phyloP scores from a whole-genome alignment of 2,888 invertebrate genomes.

The Drosophila quasianomalipes region DNA sequence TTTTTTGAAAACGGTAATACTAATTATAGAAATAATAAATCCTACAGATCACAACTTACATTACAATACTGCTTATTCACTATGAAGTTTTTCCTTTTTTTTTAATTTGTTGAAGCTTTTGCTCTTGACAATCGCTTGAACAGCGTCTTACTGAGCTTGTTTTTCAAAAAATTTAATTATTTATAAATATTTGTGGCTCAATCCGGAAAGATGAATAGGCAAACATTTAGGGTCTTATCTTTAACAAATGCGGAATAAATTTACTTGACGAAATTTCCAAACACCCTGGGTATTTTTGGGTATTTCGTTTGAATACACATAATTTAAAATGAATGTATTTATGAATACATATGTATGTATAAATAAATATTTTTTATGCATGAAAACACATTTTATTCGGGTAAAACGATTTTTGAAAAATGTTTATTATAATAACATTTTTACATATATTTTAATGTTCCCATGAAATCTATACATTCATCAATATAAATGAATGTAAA shows the following conservation, averaged over 20 bases:
- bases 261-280: conserved; percentile 13
- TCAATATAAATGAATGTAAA: background rate
- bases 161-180: conserved; percentile 50
- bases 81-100: background rate
- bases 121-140: conserved; percentile 34
- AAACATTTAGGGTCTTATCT: conserved; percentile 35
- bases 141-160: conserved; percentile 39
- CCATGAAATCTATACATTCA: background rate
- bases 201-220: conserved; percentile 43
- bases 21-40: conserved; percentile 6
- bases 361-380: background rate
- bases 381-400: background rate
- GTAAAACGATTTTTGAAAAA: background rate
- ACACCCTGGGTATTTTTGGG: background rate
- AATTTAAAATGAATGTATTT: background rate
- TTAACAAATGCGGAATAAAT: background rate
- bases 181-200: conserved; percentile 63
- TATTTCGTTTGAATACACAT: background rate
- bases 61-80: background rate
- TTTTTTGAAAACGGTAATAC: background rate
- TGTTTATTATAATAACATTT: background rate
- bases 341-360: background rate
- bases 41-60: conserved; percentile 34
- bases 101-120: background rate
- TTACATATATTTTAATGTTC: background rate